Evolutionary conservation across 2,113 vertebrate genomes (phyloP).

Genomic region (Phrynosoma platyrhinos): DNA sequence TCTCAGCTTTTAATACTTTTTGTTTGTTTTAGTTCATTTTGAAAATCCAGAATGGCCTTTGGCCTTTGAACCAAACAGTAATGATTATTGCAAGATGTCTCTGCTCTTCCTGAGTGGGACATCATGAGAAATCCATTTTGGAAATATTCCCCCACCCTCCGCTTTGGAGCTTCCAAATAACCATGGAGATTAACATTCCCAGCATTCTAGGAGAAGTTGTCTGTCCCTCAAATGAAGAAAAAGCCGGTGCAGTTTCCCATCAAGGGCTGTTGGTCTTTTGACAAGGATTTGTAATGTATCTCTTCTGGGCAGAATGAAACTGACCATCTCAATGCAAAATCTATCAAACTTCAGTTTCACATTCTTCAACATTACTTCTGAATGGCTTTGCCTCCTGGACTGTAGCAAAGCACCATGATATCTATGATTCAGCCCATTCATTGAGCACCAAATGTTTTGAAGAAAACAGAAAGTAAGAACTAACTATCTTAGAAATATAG

Average conservation of each 20-base stretch:
- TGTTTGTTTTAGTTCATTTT: background rate
- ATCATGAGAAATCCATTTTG: conserved; percentile 38
- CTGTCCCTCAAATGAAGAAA: conserved; percentile 43
- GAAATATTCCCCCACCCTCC: background rate
- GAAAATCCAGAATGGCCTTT: conserved; percentile 36
- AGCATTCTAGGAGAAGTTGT: conserved; percentile 5
- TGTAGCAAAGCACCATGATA: conserved; percentile 20
- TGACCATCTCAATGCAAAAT: background rate
- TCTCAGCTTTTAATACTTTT: conserved; percentile 17
- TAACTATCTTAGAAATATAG: conserved; percentile 24
- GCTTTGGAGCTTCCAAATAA: background rate
- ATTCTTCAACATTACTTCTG: conserved; percentile 6
- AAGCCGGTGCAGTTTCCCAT: background rate
- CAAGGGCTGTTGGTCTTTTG: conserved; percentile 27
- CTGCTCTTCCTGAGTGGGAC: conserved; percentile 26
- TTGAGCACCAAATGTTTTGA: conserved; percentile 32
- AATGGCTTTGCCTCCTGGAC: conserved; percentile 10
- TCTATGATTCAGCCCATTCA: conserved; percentile 47
- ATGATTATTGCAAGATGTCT: background rate
- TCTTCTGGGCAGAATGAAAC: conserved; percentile 13
- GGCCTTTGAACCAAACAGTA: conserved; percentile 24
- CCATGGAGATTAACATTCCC: background rate
- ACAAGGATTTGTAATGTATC: conserved; percentile 7
- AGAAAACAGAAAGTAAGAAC: background rate
- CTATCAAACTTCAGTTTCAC: background rate